These are phyloP conservation scores for Cheiracanthium punctorium DNA, from an alignment of 2,888 invertebrate species.

Conservation along the genomic window DNA sequence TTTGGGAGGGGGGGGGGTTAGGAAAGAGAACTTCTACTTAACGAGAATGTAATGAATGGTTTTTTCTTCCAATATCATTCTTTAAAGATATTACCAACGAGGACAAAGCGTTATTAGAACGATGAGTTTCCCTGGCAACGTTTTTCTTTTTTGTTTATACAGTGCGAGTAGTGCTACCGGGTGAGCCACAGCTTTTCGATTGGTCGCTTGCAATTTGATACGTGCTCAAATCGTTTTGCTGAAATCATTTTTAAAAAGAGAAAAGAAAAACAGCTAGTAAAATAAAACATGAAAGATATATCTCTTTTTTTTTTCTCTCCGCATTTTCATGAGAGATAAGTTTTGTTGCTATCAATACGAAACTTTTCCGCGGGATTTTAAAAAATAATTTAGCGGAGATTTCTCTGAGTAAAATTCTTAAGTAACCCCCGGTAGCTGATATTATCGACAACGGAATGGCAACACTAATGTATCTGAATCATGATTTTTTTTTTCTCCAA, in stretches of 20 bases:
- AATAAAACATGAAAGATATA: conserved; percentile 6
- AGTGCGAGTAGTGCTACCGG: neutral
- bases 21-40: conserved; percentile 54
- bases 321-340: neutral
- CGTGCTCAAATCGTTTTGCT: conserved; percentile 36
- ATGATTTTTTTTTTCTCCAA: too few species aligned
- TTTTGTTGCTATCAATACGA: neutral
- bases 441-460: too few species aligned
- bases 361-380: too few species aligned
- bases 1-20: too few species aligned
- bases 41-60: conserved; percentile 47
- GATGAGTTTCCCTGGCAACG: conserved; percentile 19
- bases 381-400: too few species aligned
- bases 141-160: conserved; percentile 1
- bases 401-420: too few species aligned
- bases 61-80: conserved; percentile 33
- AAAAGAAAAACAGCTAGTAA: conserved; percentile 6
- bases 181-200: conserved; percentile 13
- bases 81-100: conserved; percentile 40
- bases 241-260: conserved; percentile 41
- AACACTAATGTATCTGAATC: too few species aligned
- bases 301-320: too few species aligned
- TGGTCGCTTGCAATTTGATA: conserved; percentile 52
- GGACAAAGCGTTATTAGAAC: conserved; percentile 49
- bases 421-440: too few species aligned